Evolutionary conservation across 2,113 vertebrate species (phyloP), one percentile per base, ranked within the genome.

Genomic region (Phyllostomus hastatus): DNA sequence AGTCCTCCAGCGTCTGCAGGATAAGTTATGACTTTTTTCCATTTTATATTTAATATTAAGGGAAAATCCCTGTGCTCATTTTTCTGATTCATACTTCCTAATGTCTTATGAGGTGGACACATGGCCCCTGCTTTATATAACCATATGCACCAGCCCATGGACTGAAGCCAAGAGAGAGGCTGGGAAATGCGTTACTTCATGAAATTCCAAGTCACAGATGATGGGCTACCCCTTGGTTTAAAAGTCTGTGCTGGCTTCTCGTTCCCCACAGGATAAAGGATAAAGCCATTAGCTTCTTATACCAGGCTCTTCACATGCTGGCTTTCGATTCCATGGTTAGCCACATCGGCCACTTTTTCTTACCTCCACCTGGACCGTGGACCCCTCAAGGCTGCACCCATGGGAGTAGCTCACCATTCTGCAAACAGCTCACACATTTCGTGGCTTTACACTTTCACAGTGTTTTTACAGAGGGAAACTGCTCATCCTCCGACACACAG

Each of bases 21-120:
- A 87, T 91, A 90, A 90, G 41, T 85, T 85, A 92, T 88, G 85
- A 38, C 66, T 73, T 90, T 93, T 95, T 97, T 88, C 96, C 81
- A 91, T 70, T 81, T 82, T 92, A 84, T 38, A 73, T 94, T 92
- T 85, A 95, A 76, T 87, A 70, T 79, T 43, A 83, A 96, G 78
- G 59, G 76, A 31, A 84, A 97, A 95, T 1, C 11, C 35, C 15
- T 82, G 28, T 78, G 84, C 24, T 97, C 38, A 3, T 85, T 87
- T 75, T 79, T 90, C 86, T 89, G 89, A 88, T 82, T 91, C 66
- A 88, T 35, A 15, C 46, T 59, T 79, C 69, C 46, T 70, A 35
- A 79, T 10, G 38, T 76, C 54, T 75, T 72, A 10, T 31, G 48
- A 76, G 69, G 92, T 26, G 48, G 22, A 33, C 17, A n/a, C 50